Base-by-base conservation (phyloP, 2,888 invertebrate genomes). In the Biston betularia region DNA sequence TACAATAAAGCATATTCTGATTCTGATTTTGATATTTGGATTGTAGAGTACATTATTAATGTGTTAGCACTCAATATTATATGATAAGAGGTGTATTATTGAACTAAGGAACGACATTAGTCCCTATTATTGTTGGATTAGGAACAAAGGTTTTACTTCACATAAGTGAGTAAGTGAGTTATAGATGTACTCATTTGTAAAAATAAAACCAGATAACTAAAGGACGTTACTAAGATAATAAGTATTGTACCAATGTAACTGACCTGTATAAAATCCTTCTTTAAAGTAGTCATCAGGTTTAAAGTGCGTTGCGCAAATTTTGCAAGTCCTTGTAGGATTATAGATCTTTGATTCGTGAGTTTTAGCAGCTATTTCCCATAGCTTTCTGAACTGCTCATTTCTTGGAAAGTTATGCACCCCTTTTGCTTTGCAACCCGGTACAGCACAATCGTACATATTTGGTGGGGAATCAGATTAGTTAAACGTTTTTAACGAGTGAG, bases 211-310 rank as follows among this genome's bases (percentile, higher is more conserved):
- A 24, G 24, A 24, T 24, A 24, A 24, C 24, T 24, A 24, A 2
- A 24, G 24, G 24, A 24, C 24, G 3, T 24, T 24, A 24, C 1
- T 24, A 24, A 24, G 24, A 45, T 38, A 38, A 6, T 8, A 38
- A 9, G 38, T 38, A 38, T 38, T 38, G 38, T 38, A 38, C 6
- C n/a, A 45, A 14, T 44, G 14, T 11, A 33, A 54, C 54, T 33
- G 5, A 54, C 54, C 54, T 42, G 54, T 54, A 33, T 54, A 54
- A 42, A 54, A 54, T 42, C 54, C 54, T 54, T 54, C 54, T 54
- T 54, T 54, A 12, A 54, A 54, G n/a, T 54, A 54, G 42, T 54
- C 54, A 9, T 5, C 42, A 2, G 54, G 54, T 44, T 54, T 54
- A n/a, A 54, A 54, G 8, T 54, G 54, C 9, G 54, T 38, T 33